phyloP scores from a whole-genome alignment of 2,888 invertebrate species.

The Perithous albicinctus region DNA sequence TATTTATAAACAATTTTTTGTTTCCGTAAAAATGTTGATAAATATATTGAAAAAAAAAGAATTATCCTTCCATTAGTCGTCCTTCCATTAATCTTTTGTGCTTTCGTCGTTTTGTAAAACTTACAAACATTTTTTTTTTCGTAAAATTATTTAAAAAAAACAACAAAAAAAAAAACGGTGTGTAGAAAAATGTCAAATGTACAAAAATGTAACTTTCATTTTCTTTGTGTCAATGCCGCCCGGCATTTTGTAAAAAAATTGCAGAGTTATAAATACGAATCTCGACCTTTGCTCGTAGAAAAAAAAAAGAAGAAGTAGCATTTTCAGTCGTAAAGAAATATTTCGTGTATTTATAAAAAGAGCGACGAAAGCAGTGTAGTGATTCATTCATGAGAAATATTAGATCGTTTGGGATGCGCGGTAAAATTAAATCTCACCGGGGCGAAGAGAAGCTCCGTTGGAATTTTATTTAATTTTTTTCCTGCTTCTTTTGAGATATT shows the following conservation, averaged over 20 bases:
- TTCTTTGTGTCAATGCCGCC: no score
- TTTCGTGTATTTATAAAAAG: constrained; percentile 9
- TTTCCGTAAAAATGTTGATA: no score
- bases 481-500: background rate
- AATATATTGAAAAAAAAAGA: no score
- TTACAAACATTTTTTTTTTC: no score
- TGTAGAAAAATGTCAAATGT: no score
- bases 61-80: no score
- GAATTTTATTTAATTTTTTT: background rate
- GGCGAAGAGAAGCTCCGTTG: background rate
- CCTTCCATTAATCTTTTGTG: no score
- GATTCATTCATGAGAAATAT: constrained; percentile 7
- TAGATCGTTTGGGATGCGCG: background rate
- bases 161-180: no score
- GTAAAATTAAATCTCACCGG: background rate
- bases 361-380: background rate
- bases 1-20: no score
- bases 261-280: constrained; percentile 17
- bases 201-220: no score
- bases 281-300: constrained; percentile 7
- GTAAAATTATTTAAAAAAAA: no score
- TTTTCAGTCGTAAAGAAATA: constrained; percentile 2
- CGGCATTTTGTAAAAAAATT: constrained; percentile 1
- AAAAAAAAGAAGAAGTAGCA: background rate
- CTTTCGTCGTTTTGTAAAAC: no score